A percentile compares a stretch with the other conserved stretches of the same genome.
phyloP scores from a whole-genome alignment of 2,888 invertebrate species.

The Sminthurinus aureus region DNA sequence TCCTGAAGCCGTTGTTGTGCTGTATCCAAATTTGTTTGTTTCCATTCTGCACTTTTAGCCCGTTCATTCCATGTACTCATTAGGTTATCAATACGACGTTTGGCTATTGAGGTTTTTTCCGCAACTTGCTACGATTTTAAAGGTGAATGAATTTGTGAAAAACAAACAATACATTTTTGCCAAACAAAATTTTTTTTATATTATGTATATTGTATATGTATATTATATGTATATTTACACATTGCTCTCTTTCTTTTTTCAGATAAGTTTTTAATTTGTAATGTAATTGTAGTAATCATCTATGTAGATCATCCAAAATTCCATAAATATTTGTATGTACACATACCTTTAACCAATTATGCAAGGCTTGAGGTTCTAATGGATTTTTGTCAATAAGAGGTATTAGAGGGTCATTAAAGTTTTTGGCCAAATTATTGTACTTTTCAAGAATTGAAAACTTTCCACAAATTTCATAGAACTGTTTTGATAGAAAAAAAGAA shows the following conservation, averaged over 20 bases:
- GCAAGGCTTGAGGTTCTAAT: neutral
- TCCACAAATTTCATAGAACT: slow-evolving; percentile 1
- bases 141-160: neutral
- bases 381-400: slow-evolving; percentile 7
- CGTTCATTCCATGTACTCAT: neutral
- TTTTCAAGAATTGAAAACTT: neutral
- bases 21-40: neutral
- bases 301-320: no score
- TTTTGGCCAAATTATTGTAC: slow-evolving; percentile 11
- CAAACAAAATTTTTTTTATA: neutral
- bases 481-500: neutral
- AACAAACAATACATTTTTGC: neutral
- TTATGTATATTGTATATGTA: no score
- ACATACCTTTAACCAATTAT: neutral
- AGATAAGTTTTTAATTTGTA: no score
- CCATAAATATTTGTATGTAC: neutral
- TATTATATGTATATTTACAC: neutral
- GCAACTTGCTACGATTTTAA: neutral
- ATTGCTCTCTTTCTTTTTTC: neutral
- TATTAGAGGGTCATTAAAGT: neutral
- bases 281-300: no score
- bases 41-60: neutral
- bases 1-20: neutral
- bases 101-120: neutral
- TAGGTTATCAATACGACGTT: neutral